Base-by-base conservation (phyloP, 1,140 invertebrate genomes). In the Drosophila truncata region DNA sequence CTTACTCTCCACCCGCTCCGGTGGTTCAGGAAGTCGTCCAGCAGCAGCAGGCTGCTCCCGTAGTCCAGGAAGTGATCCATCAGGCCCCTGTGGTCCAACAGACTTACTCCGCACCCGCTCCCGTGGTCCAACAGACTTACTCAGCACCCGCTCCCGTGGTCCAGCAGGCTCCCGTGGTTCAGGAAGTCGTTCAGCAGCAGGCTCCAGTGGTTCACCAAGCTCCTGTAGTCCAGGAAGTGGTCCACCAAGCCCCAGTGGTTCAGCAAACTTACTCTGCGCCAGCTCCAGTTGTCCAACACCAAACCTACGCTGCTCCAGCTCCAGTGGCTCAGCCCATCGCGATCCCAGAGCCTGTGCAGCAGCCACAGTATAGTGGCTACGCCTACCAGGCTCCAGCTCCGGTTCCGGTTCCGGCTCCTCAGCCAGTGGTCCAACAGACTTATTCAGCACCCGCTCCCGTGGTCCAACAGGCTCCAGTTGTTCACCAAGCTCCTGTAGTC, bases 281-380 rank as follows among this genome's bases (percentile, higher is more conserved):
- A 3, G 39, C 41, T 6, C 41, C 75, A 44, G 27, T 8, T 29
- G 27, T 8, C 27, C 27, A 29, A 8, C 27, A 29, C 7, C 27
- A 4, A 6, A 27, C 27, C 4, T 27, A 27, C 4, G 27, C 27
- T 6, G 27, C 27, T 27, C 27, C 27, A 8, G 4, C 7, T 29
- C 27, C 27, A 0, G 63, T 73, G 27, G 63, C 70, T 4, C 80
- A 77, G 29, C 49, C 23, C 42, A 35, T 46, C 67, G 60, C 66
- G 58, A 23, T 72, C 23, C 59, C 66, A 37, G 44, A 61, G 54
- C 33, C 66, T n/a, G 65, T 82, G 0, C 67, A 29, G 61, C 76
- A 64, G 29, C 66, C 37, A 0, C 80, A 73, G 18, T 69, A 79
- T 50, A 62, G 33, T 52, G 80, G 80, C 16, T 79, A 80, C 23